Evolutionary conservation across 2,888 invertebrate species (phyloP), one percentile per base, ranked within the genome.

Genomic region (Hemaris fuciformis): DNA sequence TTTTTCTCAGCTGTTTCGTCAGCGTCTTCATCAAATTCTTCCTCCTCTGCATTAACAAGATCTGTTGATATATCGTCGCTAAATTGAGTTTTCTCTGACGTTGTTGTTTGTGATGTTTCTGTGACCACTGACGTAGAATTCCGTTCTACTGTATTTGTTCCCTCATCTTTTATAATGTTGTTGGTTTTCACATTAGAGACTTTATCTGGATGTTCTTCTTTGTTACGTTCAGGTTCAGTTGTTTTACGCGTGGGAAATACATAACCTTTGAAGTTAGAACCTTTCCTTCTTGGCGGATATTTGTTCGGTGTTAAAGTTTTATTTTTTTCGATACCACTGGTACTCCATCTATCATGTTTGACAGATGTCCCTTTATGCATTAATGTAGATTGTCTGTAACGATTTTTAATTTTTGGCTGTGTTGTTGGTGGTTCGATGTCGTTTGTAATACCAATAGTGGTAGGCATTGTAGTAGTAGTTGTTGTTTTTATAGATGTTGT

Each of bases 341-440:
- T 61, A 63, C 77, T 87, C 88, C 91, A 91, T 73, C 84, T 89
- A 65, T 91, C 91, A 62, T 91, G 90, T 62, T 91, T 92, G 0
- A 89, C 83, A n/a, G 92, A 91, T 23, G 91, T 91, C 20, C 92
- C 91, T 75, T 91, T 91, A 8, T 78, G 65, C 74, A 90, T 83
- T 61, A 92, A 68, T 18, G 89, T 90, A 13, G 92, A 89, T 71
- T 88, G 87, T 71, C 92, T 79, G 67, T 86, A 92, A 57, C 92
- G 84, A 65, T 89, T 91, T 71, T 78, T 85, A 66, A 70, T 83
- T 67, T 81, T 88, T 46, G 79, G 73, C 65, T 78, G 77, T 41
- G 74, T 72, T 4, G 80, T 81, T 57, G 70, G 65, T 18, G 70
- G 62, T 62, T 72, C 66, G 5, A 65, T 68, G 66, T 71, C 71